Conservation (phyloP, 2,888 invertebrate genomes). For the Mechanitis messenoides region DNA sequence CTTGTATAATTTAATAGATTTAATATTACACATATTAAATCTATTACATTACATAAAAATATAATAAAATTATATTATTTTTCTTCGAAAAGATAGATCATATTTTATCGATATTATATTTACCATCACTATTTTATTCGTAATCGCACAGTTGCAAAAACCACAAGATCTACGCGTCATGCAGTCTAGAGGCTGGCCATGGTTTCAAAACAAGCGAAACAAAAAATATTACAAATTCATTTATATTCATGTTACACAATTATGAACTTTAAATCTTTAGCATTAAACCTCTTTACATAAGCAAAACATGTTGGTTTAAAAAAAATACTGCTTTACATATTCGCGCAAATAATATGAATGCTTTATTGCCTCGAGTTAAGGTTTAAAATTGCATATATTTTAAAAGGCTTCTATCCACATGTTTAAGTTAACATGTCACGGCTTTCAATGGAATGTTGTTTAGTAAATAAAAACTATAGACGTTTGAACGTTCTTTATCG, state of each 20-base stretch:
- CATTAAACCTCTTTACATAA: slow-evolving; percentile 22
- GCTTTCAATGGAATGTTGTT: slow-evolving; percentile 31
- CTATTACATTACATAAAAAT: too few species aligned
- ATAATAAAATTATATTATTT: too few species aligned
- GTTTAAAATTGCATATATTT: slow-evolving; percentile 15
- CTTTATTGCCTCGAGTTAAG: slow-evolving; percentile 14
- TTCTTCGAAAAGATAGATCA: not conserved
- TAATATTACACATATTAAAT: too few species aligned
- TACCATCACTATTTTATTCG: slow-evolving; percentile 53
- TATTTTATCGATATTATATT: slow-evolving; percentile 16
- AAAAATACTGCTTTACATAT: slow-evolving; percentile 20
- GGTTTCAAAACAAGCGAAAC: slow-evolving; percentile 44
- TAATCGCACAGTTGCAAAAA: slow-evolving; percentile 59
- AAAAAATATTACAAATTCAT: slow-evolving; percentile 41
- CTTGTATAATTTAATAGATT: too few species aligned
- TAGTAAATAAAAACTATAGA: slow-evolving; percentile 32
- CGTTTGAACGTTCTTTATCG: slow-evolving; percentile 14
- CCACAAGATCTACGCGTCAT: slow-evolving; percentile 64
- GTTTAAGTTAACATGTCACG: slow-evolving; percentile 34
- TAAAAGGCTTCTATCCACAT: slow-evolving; percentile 27
- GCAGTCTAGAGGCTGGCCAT: slow-evolving; percentile 56
- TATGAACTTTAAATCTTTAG: slow-evolving; percentile 33
- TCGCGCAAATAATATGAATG: slow-evolving; percentile 12
- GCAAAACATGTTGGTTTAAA: slow-evolving; percentile 19
- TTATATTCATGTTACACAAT: slow-evolving; percentile 28